Conservation (phyloP, 2,797 vertebrate genomes). For the Lepus townsendii region DNA sequence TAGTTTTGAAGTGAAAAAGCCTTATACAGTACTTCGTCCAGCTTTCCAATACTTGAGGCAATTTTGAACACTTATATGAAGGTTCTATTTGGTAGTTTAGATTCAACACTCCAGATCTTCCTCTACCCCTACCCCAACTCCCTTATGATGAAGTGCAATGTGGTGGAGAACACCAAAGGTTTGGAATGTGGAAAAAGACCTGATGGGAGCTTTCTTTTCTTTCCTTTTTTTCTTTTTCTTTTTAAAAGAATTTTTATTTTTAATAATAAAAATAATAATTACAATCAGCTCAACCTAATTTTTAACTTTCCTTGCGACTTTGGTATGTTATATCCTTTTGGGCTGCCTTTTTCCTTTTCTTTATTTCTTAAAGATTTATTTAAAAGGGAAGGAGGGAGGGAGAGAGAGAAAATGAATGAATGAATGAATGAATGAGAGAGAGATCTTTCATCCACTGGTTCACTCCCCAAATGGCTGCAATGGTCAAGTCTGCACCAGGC, state of each 20-base stretch:
- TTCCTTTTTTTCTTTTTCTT: background rate
- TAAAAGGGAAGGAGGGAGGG: too few species aligned
- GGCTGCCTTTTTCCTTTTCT: background rate
- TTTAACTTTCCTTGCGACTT: constrained; percentile 5
- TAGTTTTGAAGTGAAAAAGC: constrained; percentile 62
- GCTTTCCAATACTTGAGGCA: constrained; percentile 56
- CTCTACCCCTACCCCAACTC: background rate
- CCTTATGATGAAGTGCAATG: background rate
- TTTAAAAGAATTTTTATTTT: background rate
- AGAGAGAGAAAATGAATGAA: too few species aligned
- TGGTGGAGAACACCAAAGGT: background rate
- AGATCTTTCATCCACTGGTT: too few species aligned
- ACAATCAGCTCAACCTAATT: background rate
- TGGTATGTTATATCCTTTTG: background rate
- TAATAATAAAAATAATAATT: background rate
- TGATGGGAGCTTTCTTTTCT: background rate
- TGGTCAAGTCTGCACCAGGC: too few species aligned
- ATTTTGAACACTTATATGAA: constrained; percentile 61
- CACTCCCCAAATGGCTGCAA: too few species aligned
- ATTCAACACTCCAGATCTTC: background rate
- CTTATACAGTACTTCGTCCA: constrained; percentile 59
- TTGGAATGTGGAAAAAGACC: background rate
- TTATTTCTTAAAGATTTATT: too few species aligned
- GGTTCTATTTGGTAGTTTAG: constrained; percentile 9
- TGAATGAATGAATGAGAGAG: too few species aligned